Evolutionary conservation across 2,888 invertebrate species (phyloP), one percentile per base, ranked within the genome.

Genomic region (Himalopsyche kuldschensis): DNA sequence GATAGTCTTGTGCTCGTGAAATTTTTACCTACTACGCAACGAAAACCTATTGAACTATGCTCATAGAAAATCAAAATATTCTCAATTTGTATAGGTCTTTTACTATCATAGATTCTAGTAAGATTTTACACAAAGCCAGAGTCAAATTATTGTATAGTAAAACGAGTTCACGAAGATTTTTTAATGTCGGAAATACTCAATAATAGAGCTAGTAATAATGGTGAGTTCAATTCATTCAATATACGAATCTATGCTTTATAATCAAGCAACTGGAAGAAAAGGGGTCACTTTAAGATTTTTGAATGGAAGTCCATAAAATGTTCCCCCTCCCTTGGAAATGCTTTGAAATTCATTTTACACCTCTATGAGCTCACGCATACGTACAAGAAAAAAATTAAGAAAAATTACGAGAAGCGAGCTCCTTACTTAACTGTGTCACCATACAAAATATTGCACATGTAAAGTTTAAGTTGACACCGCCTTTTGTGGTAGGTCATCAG

Each of bases 201-300:
- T 69, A 69, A 69, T 69, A 69, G 69, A 69, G 69, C 41, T 41
- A 15, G 69, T 30, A 69, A 15, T 69, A 69, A 69, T 69, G 27
- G 20, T 69, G 24, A 15, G 69, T 69, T 69, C 69, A 27, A 69
- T 69, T 69, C 69, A 69, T 69, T 69, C 69, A 69, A 30, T 27
- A 30, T 27, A 69, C 15, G 69, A 69, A 69, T 69, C 69, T 69
- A 69, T 69, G 69, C 69, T 69, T 69, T 10, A 27, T 69, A 27
- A 69, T 69, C 69, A 69, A 69, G 69, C 69, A 69, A 69, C 69
- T 69, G 69, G 69, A 69, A 69, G 69, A 69, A 69, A 69, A 69
- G 69, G 69, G 69, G 69, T 69, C 69, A 69, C 69, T 69, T 27
- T 69, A 69, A 69, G 69, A 69, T 69, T 55, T 69, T 69, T 69